phyloP scores from a whole-genome alignment of 2,888 invertebrate species.

The Nomada flava region DNA sequence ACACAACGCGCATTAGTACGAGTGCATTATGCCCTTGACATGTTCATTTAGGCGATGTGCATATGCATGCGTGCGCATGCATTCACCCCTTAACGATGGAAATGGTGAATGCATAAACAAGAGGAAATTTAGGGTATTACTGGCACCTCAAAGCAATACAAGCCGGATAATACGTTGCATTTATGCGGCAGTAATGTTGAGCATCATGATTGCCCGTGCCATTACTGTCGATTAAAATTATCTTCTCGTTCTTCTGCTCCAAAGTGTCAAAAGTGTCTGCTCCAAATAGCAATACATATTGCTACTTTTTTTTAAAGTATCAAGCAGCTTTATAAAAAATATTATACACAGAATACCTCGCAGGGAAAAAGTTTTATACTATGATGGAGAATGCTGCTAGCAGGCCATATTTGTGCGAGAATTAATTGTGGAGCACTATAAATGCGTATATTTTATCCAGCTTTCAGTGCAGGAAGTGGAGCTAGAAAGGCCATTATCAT shows the following conservation, averaged over 20 bases:
- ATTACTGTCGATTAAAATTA: conserved; percentile 57
- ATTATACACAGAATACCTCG: background rate
- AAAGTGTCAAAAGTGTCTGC: background rate
- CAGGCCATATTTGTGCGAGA: conserved; percentile 40
- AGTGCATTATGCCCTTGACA: conserved; percentile 69
- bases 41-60: conserved; percentile 64
- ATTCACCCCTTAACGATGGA: conserved; percentile 47
- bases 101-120: conserved; percentile 61
- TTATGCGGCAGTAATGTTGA: conserved; percentile 23
- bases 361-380: background rate
- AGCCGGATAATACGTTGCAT: conserved; percentile 13
- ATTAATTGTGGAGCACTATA: conserved; percentile 37
- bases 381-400: conserved; percentile 8
- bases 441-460: conserved; percentile 49
- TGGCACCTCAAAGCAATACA: conserved; percentile 43
- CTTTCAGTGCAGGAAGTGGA: conserved; percentile 34
- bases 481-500: conserved; percentile 56
- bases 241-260: conserved; percentile 13
- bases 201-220: conserved; percentile 32
- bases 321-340: background rate
- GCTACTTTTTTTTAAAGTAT: too few relatives aligned
- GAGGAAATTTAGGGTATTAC: conserved; percentile 63
- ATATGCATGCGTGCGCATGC: conserved; percentile 51
- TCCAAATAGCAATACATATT: background rate
- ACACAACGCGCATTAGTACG: conserved; percentile 64